A percentile compares a stretch with the other conserved stretches of the same genome.
phyloP scores from a whole-genome alignment of 2,113 vertebrate species.

The Bostrychus sinensis region DNA sequence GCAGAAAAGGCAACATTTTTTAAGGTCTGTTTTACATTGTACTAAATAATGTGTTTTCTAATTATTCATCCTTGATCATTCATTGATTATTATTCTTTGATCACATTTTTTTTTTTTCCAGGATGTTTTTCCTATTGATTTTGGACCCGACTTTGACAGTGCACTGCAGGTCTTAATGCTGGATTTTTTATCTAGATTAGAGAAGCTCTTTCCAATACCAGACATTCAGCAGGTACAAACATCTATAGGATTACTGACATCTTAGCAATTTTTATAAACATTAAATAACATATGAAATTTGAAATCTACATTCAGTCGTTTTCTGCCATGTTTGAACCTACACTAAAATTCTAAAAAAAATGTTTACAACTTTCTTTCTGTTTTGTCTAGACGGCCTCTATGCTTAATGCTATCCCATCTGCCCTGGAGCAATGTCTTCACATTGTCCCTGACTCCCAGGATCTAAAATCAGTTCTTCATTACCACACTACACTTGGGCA shows the following conservation, averaged over 20 bases:
- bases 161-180: slow-evolving; percentile 81
- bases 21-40: slow-evolving; percentile 57
- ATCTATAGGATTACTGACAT: too few relatives aligned
- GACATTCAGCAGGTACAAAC: slow-evolving; percentile 72
- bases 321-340: neutral
- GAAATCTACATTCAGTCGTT: neutral
- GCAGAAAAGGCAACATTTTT: slow-evolving; percentile 71
- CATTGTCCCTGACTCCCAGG: slow-evolving; percentile 63
- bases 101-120: slow-evolving; percentile 28
- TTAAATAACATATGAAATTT: neutral
- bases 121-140: slow-evolving; percentile 78
- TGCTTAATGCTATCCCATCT: slow-evolving; percentile 64
- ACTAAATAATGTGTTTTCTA: neutral
- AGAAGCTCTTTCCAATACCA: slow-evolving; percentile 72
- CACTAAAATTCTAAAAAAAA: neutral
- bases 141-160: slow-evolving; percentile 78
- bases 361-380: neutral
- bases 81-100: neutral
- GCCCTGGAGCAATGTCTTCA: slow-evolving; percentile 74
- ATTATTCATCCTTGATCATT: neutral
- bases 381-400: slow-evolving; percentile 59
- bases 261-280: neutral
- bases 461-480: slow-evolving; percentile 67
- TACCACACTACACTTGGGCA: slow-evolving; percentile 66
- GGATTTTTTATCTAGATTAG: slow-evolving; percentile 81